Conservation (phyloP, 1,140 invertebrate genomes). For the Phocides pigmalion region DNA sequence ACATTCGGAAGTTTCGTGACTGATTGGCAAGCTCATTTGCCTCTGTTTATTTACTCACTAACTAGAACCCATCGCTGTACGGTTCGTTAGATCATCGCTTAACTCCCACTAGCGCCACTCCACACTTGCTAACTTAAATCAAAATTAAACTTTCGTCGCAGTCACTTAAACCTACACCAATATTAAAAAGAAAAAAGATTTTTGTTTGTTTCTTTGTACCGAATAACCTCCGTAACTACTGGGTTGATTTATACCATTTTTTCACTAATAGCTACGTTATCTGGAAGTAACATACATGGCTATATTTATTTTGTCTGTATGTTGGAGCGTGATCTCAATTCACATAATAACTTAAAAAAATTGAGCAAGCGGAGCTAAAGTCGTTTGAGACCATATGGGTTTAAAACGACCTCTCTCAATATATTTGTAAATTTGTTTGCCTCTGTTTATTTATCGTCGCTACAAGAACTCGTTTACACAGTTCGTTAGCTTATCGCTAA, state of each 20-base stretch:
- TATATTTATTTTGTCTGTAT: too few species aligned
- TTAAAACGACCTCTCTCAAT: too few species aligned
- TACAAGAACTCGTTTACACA: slow-evolving; percentile 3
- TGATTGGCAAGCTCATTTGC: slow-evolving; percentile 27
- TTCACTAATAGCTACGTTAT: too few species aligned
- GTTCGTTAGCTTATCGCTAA: slow-evolving; percentile 23
- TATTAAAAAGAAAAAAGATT: too few species aligned
- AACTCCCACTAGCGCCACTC: slow-evolving; percentile 8
- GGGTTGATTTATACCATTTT: too few species aligned
- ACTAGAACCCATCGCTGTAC: slow-evolving; percentile 19
- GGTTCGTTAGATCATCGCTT: slow-evolving; percentile 22
- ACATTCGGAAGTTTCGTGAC: slow-evolving; percentile 10
- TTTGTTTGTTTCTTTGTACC: too few species aligned
- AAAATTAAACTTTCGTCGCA: neutral
- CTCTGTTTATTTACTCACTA: slow-evolving; percentile 20
- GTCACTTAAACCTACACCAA: neutral
- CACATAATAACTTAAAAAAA: too few species aligned
- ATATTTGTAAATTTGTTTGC: neutral
- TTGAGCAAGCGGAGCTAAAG: too few species aligned
- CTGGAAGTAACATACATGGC: too few species aligned
- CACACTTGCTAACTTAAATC: neutral
- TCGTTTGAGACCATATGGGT: too few species aligned
- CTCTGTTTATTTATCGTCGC: slow-evolving; percentile 11
- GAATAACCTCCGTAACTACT: too few species aligned
- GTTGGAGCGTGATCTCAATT: too few species aligned